phyloP scores from a whole-genome alignment of 2,113 vertebrate species.

The Taurulus bubalis region DNA sequence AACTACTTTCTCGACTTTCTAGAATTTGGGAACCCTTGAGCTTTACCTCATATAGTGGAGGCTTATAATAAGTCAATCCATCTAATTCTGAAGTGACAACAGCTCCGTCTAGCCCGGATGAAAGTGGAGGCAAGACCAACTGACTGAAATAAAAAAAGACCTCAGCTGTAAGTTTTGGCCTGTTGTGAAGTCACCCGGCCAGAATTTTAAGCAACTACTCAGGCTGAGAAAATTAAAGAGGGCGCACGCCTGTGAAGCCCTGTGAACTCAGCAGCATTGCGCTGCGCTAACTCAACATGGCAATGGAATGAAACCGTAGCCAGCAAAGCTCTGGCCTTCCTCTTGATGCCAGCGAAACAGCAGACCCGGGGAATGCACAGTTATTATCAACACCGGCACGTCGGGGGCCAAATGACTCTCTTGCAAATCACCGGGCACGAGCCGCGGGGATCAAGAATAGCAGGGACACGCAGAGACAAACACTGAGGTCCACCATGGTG shows the following conservation, averaged over 20 bases:
- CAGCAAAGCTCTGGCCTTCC: slow-evolving; percentile 37
- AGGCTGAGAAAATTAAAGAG: slow-evolving; percentile 32
- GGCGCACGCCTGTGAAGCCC: slow-evolving; percentile 8
- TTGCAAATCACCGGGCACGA: slow-evolving; percentile 40
- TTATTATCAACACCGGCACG: slow-evolving; percentile 70
- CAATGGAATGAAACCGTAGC: slow-evolving; percentile 62
- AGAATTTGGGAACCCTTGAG: neutral
- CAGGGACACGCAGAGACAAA: slow-evolving; percentile 33
- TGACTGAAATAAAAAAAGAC: slow-evolving; percentile 18
- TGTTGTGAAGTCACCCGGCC: slow-evolving; percentile 32
- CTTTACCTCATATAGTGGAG: neutral
- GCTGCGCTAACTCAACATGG: slow-evolving; percentile 47
- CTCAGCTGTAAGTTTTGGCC: slow-evolving; percentile 21
- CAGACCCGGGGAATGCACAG: slow-evolving; percentile 65
- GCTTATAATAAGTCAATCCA: slow-evolving; percentile 8
- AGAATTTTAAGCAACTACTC: slow-evolving; percentile 25
- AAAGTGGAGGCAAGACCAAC: slow-evolving; percentile 24
- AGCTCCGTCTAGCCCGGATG: slow-evolving; percentile 18
- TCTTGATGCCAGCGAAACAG: slow-evolving; percentile 58
- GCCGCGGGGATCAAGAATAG: slow-evolving; percentile 43
- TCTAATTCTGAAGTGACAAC: slow-evolving; percentile 24
- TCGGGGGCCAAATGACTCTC: slow-evolving; percentile 48
- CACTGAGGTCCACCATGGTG: neutral
- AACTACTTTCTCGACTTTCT: neutral
- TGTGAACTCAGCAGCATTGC: slow-evolving; percentile 34